phyloP scores from a whole-genome alignment of 1,140 invertebrate species.

The Drosophila serrata region DNA sequence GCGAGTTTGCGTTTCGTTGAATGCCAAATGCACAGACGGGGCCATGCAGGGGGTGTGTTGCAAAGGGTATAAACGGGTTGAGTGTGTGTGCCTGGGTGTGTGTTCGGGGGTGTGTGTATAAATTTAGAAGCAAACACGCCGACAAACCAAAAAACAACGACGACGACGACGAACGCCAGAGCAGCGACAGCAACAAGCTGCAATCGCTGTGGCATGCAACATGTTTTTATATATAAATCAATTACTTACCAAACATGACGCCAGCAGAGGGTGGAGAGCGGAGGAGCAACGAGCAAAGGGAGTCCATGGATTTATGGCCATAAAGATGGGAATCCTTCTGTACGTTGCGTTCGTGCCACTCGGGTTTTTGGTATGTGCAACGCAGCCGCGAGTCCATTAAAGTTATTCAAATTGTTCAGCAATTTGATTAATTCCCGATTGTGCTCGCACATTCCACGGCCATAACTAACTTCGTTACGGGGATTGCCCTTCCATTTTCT shows the following conservation, averaged over 20 bases:
- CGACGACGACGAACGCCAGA: constrained; percentile 5
- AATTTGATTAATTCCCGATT: constrained; percentile 62
- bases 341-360: constrained; percentile 29
- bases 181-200: constrained; percentile 65
- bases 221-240: constrained; percentile 83
- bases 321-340: constrained; percentile 38
- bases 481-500: constrained; percentile 16
- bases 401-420: constrained; percentile 60
- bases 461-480: constrained; percentile 44
- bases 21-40: constrained; percentile 24
- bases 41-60: neutral
- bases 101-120: constrained; percentile 54
- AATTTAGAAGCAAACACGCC: constrained; percentile 70
- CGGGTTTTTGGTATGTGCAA: constrained; percentile 26
- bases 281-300: neutral
- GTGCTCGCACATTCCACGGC: constrained; percentile 12
- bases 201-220: constrained; percentile 71
- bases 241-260: constrained; percentile 78
- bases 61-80: neutral
- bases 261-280: constrained; percentile 7
- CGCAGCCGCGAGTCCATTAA: constrained; percentile 41
- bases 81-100: neutral
- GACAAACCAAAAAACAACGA: constrained; percentile 42
- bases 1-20: constrained; percentile 52
- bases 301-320: constrained; percentile 51